phyloP scores from a whole-genome alignment of 2,113 vertebrate genomes.

The Martes martes region DNA sequence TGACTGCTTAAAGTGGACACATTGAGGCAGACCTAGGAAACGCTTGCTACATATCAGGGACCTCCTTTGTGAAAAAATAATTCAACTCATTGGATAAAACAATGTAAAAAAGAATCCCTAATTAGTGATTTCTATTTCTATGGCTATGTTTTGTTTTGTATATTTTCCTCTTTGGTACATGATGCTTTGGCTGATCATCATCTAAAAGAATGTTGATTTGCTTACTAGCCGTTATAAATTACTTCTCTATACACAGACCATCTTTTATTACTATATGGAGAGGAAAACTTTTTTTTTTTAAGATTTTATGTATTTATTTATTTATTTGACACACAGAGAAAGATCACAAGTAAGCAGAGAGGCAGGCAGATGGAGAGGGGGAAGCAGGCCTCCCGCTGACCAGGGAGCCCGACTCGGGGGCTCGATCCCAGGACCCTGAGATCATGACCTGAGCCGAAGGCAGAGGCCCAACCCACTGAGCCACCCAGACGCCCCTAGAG shows the following conservation, averaged over 20 bases:
- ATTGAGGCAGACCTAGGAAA: background rate
- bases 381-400: no score
- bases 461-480: no score
- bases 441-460: no score
- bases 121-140: constrained; percentile 42
- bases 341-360: no score
- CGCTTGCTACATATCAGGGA: background rate
- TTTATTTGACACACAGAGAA: no score
- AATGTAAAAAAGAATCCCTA: background rate
- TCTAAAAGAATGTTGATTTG: constrained; percentile 44
- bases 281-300: background rate
- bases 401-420: no score
- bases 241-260: background rate
- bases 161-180: background rate
- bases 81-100: constrained; percentile 26
- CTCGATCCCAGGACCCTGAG: no score
- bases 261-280: constrained; percentile 35
- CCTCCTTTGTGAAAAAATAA: constrained; percentile 9
- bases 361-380: no score
- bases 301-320: no score
- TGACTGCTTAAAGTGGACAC: background rate
- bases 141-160: background rate
- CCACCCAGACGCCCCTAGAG: no score
- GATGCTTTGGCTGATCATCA: constrained; percentile 1
- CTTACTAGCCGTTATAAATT: constrained; percentile 46